These are phyloP conservation scores for Chitala chitala DNA, from an alignment of 2,113 vertebrate species.

Conservation along the genomic window DNA sequence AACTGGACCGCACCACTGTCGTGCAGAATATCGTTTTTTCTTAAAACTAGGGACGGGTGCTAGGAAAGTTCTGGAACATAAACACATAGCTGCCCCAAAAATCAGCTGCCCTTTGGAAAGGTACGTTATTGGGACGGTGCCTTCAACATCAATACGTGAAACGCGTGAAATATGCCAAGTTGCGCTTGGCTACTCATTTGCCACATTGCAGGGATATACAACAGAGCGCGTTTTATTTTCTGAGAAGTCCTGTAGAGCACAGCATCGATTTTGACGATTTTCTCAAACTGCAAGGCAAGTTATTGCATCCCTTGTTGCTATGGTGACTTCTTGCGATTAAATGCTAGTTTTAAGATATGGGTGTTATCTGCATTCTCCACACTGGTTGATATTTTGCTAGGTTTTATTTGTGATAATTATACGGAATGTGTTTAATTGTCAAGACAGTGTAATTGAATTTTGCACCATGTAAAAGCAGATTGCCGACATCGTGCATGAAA, in stretches of 20 bases:
- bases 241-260: not conserved
- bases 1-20: not conserved
- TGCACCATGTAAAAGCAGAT: not conserved
- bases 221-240: not conserved
- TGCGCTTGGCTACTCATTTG: too few species aligned
- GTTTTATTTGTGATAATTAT: not conserved
- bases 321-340: slow-evolving; percentile 15
- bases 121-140: too few species aligned
- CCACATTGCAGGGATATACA: too few species aligned
- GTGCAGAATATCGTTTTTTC: too few species aligned
- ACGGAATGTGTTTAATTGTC: not conserved
- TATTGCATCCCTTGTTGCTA: slow-evolving; percentile 19
- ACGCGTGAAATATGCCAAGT: too few species aligned
- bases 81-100: too few species aligned
- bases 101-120: too few species aligned
- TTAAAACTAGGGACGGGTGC: too few species aligned
- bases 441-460: not conserved
- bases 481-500: not conserved
- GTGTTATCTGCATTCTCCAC: not conserved
- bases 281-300: slow-evolving; percentile 14
- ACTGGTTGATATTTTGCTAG: not conserved
- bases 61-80: too few species aligned
- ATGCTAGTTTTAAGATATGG: not conserved
- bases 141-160: too few species aligned
- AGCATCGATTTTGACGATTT: not conserved